These are phyloP conservation scores for Macrochelys suwanniensis DNA, from an alignment of 2,797 vertebrate genomes.

Conservation along the genomic window DNA sequence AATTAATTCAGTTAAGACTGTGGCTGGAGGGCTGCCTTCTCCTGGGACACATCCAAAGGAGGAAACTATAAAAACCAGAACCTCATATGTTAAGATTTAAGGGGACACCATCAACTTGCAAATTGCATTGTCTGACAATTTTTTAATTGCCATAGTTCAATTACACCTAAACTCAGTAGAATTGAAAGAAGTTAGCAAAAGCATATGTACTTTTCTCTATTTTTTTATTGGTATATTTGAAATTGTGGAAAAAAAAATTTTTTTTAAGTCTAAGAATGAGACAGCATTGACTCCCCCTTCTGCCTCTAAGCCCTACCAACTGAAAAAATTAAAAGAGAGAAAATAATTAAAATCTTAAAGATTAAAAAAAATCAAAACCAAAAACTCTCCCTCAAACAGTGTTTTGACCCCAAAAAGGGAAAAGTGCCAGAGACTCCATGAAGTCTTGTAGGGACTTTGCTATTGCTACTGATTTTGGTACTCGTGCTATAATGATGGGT, in stretches of 20 bases:
- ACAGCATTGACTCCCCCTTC: background rate
- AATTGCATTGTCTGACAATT: background rate
- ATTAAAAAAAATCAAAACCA: background rate
- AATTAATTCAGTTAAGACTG: background rate
- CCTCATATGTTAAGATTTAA: background rate
- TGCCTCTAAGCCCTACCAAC: background rate
- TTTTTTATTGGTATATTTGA: background rate
- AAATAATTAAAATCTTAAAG: background rate
- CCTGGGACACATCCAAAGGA: background rate
- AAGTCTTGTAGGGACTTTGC: background rate
- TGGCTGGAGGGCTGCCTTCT: background rate
- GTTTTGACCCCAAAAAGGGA: background rate
- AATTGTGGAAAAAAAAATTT: background rate
- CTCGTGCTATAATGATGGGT: background rate
- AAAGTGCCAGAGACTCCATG: background rate
- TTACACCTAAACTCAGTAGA: background rate
- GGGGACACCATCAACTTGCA: background rate
- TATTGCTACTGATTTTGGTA: background rate
- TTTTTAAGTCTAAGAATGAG: background rate
- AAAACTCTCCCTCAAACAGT: background rate
- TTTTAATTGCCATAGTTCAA: background rate
- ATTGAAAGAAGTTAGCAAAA: background rate
- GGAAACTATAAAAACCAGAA: background rate
- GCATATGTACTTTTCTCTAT: background rate
- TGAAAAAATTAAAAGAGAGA: background rate